phyloP scores from a whole-genome alignment of 2,113 vertebrate genomes.

The Mormyrus lacerda region DNA sequence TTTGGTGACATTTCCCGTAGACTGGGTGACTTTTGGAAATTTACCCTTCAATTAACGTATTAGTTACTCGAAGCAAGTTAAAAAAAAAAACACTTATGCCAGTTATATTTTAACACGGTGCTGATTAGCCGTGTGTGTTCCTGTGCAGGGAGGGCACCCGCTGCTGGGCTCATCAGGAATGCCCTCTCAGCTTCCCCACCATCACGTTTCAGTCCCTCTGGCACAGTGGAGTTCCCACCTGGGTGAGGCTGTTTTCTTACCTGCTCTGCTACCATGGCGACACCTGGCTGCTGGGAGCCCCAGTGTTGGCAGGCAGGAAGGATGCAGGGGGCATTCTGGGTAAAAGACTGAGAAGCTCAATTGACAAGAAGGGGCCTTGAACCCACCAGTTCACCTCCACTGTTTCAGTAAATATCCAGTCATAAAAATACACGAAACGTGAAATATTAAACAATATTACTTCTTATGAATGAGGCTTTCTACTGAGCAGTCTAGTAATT shows the following conservation, averaged over 20 bases:
- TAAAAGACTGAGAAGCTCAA: not conserved
- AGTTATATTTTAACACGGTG: not conserved
- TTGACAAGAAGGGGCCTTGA: not conserved
- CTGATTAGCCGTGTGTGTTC: not conserved
- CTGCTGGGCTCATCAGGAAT: not conserved
- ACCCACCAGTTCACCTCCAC: not conserved
- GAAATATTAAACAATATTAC: not conserved
- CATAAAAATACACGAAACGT: not conserved
- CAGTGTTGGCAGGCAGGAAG: not conserved
- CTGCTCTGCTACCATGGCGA: not conserved
- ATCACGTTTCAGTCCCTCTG: not conserved
- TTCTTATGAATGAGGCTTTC: not conserved
- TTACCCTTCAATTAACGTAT: not conserved
- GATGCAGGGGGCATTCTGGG: not conserved
- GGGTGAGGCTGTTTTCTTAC: not conserved
- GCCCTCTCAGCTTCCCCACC: not conserved
- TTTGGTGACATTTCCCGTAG: not conserved
- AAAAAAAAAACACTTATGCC: not conserved
- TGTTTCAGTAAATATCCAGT: not conserved
- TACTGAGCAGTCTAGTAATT: not conserved
- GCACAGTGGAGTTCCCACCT: not conserved
- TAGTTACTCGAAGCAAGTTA: not conserved
- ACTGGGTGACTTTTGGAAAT: not conserved
- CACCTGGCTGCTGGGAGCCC: not conserved
- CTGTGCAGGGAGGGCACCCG: not conserved